A percentile compares a stretch with the other conserved stretches of the same genome.
Conservation (phyloP, 1,140 invertebrate species). For the Drosophila pallidifrons region DNA sequence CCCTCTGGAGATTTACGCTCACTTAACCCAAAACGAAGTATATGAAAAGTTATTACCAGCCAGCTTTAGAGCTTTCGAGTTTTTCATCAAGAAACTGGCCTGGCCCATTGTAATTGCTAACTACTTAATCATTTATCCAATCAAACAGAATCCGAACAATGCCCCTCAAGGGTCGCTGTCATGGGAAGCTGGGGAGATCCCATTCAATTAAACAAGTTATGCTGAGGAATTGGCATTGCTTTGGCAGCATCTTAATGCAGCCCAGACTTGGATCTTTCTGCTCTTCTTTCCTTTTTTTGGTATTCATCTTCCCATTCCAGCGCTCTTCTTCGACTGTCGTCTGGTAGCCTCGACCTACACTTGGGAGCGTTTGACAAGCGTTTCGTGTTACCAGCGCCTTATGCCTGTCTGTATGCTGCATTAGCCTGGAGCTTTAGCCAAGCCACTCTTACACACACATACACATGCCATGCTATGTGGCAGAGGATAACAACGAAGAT, state of each 20-base stretch:
- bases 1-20: constrained; percentile 17
- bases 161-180: background rate
- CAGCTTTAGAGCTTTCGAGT: background rate
- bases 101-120: constrained; percentile 37
- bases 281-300: background rate
- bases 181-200: background rate
- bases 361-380: constrained; percentile 69
- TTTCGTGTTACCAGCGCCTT: constrained; percentile 62
- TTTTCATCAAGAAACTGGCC: background rate
- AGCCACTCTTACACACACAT: constrained; percentile 61
- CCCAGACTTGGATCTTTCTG: constrained; percentile 14
- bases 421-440: constrained; percentile 68
- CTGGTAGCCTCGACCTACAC: constrained; percentile 38
- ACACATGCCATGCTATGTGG: constrained; percentile 31
- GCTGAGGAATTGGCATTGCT: constrained; percentile 45
- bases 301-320: constrained; percentile 25
- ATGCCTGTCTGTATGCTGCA: constrained; percentile 63
- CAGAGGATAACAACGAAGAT: constrained; percentile 13
- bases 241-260: constrained; percentile 54
- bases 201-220: constrained; percentile 66
- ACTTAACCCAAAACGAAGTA: constrained; percentile 30
- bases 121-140: constrained; percentile 67
- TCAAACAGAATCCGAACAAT: constrained; percentile 45
- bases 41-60: constrained; percentile 24
- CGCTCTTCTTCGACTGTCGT: background rate